Percentiles rank a stretch among this genome's conserved stretches.
Conservation (phyloP, 2,797 vertebrate genomes). For the Pseudocheirus occidentalis region DNA sequence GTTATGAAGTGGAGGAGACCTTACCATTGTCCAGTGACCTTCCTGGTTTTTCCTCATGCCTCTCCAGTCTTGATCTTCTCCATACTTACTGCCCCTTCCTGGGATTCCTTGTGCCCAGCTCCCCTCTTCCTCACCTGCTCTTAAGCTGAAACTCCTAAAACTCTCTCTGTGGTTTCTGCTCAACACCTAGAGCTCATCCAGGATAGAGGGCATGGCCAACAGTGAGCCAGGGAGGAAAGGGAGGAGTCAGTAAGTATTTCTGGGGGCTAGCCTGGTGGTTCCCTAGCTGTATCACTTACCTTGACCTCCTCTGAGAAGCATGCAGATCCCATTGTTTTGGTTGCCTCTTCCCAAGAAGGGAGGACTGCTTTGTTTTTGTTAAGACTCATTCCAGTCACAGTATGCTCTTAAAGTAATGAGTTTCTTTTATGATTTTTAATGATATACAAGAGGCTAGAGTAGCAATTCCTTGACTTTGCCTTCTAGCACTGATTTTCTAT, state of each 20-base stretch:
- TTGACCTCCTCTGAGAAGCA: neutral
- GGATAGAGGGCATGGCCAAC: neutral
- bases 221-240: neutral
- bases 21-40: neutral
- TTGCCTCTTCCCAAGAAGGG: neutral
- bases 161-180: neutral
- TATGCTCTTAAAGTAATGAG: neutral
- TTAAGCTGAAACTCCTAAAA: neutral
- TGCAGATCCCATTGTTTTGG: neutral
- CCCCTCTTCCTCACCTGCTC: neutral
- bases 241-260: neutral
- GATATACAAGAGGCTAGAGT: neutral
- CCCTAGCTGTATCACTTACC: neutral
- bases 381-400: neutral
- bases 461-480: neutral
- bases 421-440: neutral
- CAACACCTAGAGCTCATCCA: neutral
- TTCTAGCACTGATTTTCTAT: neutral
- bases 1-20: neutral
- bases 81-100: too few relatives aligned
- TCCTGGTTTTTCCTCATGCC: too few relatives aligned
- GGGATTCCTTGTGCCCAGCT: neutral
- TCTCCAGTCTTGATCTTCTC: too few relatives aligned
- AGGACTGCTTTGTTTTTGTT: neutral
- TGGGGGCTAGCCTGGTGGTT: neutral